Evolutionary conservation across 2,888 invertebrate species (phyloP).

Genomic region (Spialia ferax): DNA sequence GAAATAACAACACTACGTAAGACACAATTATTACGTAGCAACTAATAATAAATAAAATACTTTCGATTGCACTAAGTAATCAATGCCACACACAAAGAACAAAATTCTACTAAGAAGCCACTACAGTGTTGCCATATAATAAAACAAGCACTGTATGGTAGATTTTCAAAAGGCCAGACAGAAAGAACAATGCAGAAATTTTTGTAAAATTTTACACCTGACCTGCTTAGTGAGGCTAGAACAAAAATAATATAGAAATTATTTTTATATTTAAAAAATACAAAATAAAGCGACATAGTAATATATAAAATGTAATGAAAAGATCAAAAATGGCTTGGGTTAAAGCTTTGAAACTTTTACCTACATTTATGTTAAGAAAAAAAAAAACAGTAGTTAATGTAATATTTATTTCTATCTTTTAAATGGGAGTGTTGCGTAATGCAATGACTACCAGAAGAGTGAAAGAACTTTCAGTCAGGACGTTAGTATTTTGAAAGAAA

Average conservation of each 20-base stretch:
- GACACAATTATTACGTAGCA: slow-evolving; percentile 26
- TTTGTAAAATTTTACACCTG: slow-evolving; percentile 29
- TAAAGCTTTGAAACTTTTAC: too few relatives aligned
- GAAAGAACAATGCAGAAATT: slow-evolving; percentile 19
- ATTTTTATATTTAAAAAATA: slow-evolving; percentile 17
- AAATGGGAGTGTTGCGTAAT: too few relatives aligned
- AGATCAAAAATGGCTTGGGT: slow-evolving; percentile 39
- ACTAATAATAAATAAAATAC: slow-evolving; percentile 23
- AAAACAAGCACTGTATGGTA: slow-evolving; percentile 32
- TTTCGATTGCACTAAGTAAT: slow-evolving; percentile 19
- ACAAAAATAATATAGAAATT: slow-evolving; percentile 35
- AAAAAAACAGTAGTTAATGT: too few relatives aligned
- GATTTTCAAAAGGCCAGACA: slow-evolving; percentile 30
- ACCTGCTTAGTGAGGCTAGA: slow-evolving; percentile 39
- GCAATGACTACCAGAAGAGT: too few relatives aligned
- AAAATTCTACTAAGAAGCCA: slow-evolving; percentile 25
- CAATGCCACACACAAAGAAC: slow-evolving; percentile 34
- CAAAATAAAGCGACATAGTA: slow-evolving; percentile 32
- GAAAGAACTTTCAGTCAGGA: too few relatives aligned
- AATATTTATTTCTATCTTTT: too few relatives aligned
- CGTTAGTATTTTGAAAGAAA: too few relatives aligned
- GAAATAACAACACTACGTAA: slow-evolving; percentile 19
- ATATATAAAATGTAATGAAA: too few relatives aligned
- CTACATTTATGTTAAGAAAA: too few relatives aligned
- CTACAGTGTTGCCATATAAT: slow-evolving; percentile 33